Conservation (phyloP, 2,888 invertebrate genomes). For the Lamellibrachia columna region DNA sequence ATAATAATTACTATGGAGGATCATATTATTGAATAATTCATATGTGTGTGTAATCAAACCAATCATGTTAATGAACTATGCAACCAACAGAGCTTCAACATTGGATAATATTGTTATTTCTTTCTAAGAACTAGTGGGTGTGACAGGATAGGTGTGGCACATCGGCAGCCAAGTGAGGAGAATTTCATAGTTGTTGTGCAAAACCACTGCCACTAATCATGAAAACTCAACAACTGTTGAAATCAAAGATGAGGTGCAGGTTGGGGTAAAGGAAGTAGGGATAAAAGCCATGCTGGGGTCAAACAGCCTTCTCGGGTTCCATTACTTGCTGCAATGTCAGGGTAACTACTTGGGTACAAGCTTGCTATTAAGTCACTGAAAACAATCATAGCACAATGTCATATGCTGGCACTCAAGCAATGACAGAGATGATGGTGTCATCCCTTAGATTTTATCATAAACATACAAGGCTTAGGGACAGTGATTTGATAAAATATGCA, state of each 20-base stretch:
- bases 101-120: not conserved
- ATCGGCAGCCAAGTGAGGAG: not conserved
- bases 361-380: not conserved
- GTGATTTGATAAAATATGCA: no score
- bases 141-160: not conserved
- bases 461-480: not conserved
- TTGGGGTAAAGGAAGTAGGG: not conserved
- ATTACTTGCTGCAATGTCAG: not conserved
- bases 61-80: no score
- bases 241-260: not conserved
- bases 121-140: not conserved
- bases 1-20: no score
- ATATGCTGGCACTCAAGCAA: not conserved
- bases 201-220: not conserved
- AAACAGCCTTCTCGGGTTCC: not conserved
- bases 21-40: no score
- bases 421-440: not conserved
- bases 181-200: not conserved
- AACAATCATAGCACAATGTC: not conserved
- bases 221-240: not conserved
- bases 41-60: no score
- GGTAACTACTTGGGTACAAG: not conserved
- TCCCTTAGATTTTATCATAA: not conserved
- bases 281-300: constrained; percentile 9
- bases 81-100: not conserved